Evolutionary conservation across 2,888 invertebrate species (phyloP).

Genomic region (Amphipoea oculea): DNA sequence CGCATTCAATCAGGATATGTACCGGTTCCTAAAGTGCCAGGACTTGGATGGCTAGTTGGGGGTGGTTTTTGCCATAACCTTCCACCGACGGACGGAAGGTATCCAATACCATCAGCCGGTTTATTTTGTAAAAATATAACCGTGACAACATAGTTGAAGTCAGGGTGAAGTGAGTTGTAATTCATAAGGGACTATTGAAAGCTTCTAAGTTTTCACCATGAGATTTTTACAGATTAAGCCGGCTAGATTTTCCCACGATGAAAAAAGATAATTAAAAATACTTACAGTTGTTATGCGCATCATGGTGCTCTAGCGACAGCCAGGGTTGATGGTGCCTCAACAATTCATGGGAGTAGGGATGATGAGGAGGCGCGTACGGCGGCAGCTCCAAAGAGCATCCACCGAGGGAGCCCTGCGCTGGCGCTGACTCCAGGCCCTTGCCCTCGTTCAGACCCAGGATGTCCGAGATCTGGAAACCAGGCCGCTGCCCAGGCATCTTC

Average conservation of each 20-base stretch:
- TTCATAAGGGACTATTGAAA: background rate
- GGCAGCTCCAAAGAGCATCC: conserved; percentile 82
- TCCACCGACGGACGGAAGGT: background rate
- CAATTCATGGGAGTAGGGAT: conserved; percentile 84
- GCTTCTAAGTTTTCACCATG: too few relatives aligned
- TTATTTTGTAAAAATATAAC: background rate
- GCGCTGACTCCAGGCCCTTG: conserved; percentile 83
- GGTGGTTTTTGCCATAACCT: background rate
- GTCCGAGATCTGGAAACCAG: conserved; percentile 98
- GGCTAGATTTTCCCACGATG: background rate
- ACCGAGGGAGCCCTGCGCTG: conserved; percentile 76
- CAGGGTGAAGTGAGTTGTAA: background rate
- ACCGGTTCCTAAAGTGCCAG: background rate
- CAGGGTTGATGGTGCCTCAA: conserved; percentile 87
- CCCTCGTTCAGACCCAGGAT: conserved; percentile 96
- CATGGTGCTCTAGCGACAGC: conserved; percentile 86
- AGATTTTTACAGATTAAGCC: background rate
- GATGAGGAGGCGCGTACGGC: conserved; percentile 83
- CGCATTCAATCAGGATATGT: background rate
- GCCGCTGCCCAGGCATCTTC: conserved; percentile 94
- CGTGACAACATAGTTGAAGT: background rate
- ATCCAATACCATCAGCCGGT: background rate
- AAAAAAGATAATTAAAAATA: conserved; percentile 12
- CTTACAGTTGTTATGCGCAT: conserved; percentile 69
- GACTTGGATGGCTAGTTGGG: background rate